Evolutionary conservation across 2,113 vertebrate species (phyloP), one percentile per base, ranked within the genome.

Genomic region (Pygoscelis antarcticus): DNA sequence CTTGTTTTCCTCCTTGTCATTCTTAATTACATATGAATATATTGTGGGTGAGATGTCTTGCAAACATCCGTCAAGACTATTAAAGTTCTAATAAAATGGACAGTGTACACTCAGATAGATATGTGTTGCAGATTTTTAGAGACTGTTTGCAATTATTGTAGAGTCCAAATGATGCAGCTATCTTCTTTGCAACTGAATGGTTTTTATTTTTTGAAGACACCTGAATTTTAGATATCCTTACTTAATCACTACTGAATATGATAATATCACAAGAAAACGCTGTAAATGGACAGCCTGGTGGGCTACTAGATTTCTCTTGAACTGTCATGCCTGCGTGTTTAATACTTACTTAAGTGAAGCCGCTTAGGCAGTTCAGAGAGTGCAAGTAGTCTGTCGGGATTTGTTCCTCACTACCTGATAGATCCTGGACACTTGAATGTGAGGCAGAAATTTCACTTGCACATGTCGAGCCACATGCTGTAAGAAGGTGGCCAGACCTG

Each of bases 1-100:
- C 60, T 92, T 95, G 54, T 94, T 96, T 96, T 80, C 60, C 42
- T 94, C 62, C 58, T 68, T 92, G 77, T 96, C 77, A 16, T 90
- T 92, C 87, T 85, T 89, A 87, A 92, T 93, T 87, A 88, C 82
- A 46, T 82, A 75, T 6, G 11, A 60, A 11, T 42, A 6, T 92
- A 46, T 75, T 11, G 2, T 75, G 70, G 89, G 21, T 0, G 0
- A 60, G 58, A 30, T 58, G 19, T 79, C 72, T 83, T 22, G 5
- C 40, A 72, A 87, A 61, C 40, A 72, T 82, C 82, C 88, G 84
- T 85, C 71, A 84, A 58, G 62, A 52, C 74, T 74, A 3, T 64
- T 85, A 32, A 86, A 85, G 71, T 51, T 83, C 38, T 64, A n/a
- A 47, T 61, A 17, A 83, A 93, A 58, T 27, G n/a, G 66, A 5